Evolutionary conservation across 2,113 vertebrate species (phyloP), one percentile per base, ranked within the genome.

Genomic region (Gila orcuttii): DNA sequence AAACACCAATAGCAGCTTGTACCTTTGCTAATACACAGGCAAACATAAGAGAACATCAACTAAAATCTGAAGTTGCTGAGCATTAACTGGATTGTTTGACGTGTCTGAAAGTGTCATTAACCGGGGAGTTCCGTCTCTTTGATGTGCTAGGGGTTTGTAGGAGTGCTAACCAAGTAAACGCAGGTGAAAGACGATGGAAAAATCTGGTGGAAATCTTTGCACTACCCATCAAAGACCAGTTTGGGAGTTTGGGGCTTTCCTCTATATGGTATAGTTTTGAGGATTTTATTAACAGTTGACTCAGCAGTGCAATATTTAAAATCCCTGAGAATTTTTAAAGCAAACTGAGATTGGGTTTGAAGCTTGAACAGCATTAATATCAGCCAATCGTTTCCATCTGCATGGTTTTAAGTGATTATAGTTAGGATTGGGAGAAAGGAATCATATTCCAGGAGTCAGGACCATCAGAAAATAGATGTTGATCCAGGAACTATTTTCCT

Each of bases 131-230:
- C 19, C 47, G 23, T 68, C 17, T 85, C 47, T 87, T 76, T 76
- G 69, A 82, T 77, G 83, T 77, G 47, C 31, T 84, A 5, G 45
- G 21, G 60, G 31, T 50, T 69, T 66, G 60, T 57, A 76, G 33
- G 6, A 74, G 68, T 11, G 25, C 19, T 19, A 47, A 71, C 11
- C 57, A 50, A 50, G 33, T 59, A 21, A 83, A 68, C 6, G 4
- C 50, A 50, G 11, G 36, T 60, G 9, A 59, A 42, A 83, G 25
- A 31, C 3, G n/a, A 33, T 74, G 59, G 36, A 85, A 81, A 57
- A 23, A 6, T 68, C 23, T 47, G 17, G 31, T 47, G 80, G 39
- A 42, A 42, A 68, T 60, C 12, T 59, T 31, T 85, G 64, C 28
- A 59, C 19, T 42, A 68, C 47, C 36, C 39, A 50, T 62, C 55